These are phyloP conservation scores for Equus quagga DNA, from an alignment of 2,113 vertebrate genomes.

Conservation along the genomic window DNA sequence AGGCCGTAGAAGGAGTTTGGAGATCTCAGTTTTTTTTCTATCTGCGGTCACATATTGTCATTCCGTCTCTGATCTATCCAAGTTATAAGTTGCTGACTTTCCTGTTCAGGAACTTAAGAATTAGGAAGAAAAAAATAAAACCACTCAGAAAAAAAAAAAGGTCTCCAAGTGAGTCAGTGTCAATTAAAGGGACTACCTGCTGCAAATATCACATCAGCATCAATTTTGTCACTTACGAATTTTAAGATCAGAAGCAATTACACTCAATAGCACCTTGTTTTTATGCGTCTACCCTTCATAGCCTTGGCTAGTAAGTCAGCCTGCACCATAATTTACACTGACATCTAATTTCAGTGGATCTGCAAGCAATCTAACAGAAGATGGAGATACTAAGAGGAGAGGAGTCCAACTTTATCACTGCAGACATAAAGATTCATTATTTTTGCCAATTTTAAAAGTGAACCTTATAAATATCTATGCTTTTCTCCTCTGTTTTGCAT, in stretches of 20 bases:
- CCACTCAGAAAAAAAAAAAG: not conserved
- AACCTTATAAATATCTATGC: slow-evolving; percentile 78
- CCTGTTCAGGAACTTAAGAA: slow-evolving; percentile 77
- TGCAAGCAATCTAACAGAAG: slow-evolving; percentile 91
- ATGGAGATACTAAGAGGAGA: slow-evolving; percentile 87
- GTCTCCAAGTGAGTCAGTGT: slow-evolving; percentile 82
- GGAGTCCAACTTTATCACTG: slow-evolving; percentile 87
- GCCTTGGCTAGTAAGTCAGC: slow-evolving; percentile 87
- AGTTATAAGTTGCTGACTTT: slow-evolving; percentile 53
- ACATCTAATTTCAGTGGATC: slow-evolving; percentile 96
- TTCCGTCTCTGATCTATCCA: slow-evolving; percentile 12
- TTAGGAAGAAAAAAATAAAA: slow-evolving; percentile 78
- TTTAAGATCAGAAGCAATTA: slow-evolving; percentile 94
- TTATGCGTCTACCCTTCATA: slow-evolving; percentile 89
- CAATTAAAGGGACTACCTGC: slow-evolving; percentile 88
- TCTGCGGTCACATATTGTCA: not conserved
- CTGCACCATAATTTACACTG: slow-evolving; percentile 94
- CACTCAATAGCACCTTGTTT: slow-evolving; percentile 91
- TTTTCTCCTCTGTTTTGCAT: slow-evolving; percentile 82
- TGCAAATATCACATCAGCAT: slow-evolving; percentile 93
- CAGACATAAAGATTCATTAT: slow-evolving; percentile 89
- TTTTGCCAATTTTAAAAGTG: slow-evolving; percentile 85
- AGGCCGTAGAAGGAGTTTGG: not conserved
- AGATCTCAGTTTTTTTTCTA: not conserved
- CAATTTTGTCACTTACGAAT: slow-evolving; percentile 91